A percentile compares a stretch with the other conserved stretches of the same genome.
phyloP scores from a whole-genome alignment of 1,140 invertebrate genomes.

The Drosophila nigromelanica region DNA sequence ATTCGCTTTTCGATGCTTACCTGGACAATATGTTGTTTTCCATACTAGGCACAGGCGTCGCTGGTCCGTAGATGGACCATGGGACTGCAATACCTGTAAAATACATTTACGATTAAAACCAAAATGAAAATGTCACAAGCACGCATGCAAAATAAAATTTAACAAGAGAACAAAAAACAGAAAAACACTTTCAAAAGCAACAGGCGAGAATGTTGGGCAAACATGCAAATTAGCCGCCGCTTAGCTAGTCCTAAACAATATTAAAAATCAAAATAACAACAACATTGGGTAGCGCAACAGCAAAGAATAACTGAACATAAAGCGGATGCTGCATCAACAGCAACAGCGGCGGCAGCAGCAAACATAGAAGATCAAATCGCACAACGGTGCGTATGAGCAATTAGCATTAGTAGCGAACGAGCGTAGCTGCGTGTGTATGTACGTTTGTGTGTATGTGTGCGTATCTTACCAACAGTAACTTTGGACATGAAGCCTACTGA shows the following conservation, averaged over 20 bases:
- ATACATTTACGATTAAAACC: constrained; percentile 15
- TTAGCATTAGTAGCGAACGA: constrained; percentile 59
- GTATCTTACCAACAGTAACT: constrained; percentile 58
- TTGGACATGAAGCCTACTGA: constrained; percentile 37
- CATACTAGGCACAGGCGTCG: constrained; percentile 74
- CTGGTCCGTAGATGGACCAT: constrained; percentile 76
- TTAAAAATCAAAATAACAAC: constrained; percentile 19
- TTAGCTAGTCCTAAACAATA: constrained; percentile 10
- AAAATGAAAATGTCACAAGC: not conserved
- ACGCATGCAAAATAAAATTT: constrained; percentile 24
- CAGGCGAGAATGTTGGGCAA: constrained; percentile 22
- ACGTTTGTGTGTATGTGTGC: constrained; percentile 1
- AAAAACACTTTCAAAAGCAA: constrained; percentile 27
- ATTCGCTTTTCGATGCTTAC: constrained; percentile 37
- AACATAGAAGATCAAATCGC: constrained; percentile 34
- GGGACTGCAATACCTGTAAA: constrained; percentile 79
- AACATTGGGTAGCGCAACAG: constrained; percentile 32
- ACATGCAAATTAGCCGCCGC: constrained; percentile 21
- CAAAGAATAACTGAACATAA: constrained; percentile 17
- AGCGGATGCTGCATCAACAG: constrained; percentile 23
- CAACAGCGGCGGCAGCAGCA: constrained; percentile 22
- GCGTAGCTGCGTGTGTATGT: constrained; percentile 14
- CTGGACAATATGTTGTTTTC: constrained; percentile 71
- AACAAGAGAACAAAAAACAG: constrained; percentile 27
- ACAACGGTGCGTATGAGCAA: constrained; percentile 73